These are phyloP conservation scores for Tipula unca DNA, from an alignment of 2,888 invertebrate species.

Conservation along the genomic window DNA sequence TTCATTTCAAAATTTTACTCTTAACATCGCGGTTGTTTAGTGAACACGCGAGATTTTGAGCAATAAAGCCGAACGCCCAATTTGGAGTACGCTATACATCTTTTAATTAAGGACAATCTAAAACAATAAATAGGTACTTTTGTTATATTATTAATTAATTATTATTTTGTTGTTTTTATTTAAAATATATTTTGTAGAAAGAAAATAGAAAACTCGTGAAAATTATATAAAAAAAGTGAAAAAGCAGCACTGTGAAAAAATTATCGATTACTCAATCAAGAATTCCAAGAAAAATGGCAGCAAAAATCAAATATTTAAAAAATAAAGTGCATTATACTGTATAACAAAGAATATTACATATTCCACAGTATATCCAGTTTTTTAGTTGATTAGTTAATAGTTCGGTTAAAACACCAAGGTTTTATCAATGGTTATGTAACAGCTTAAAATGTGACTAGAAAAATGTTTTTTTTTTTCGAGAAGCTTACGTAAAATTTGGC, in stretches of 20 bases:
- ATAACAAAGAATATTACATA: neutral
- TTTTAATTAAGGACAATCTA: neutral
- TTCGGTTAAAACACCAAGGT: neutral
- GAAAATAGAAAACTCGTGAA: neutral
- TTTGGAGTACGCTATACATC: conserved; percentile 21
- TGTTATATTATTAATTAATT: conserved; percentile 39
- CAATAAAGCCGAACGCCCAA: conserved; percentile 28
- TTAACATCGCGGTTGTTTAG: conserved; percentile 39
- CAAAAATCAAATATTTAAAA: neutral
- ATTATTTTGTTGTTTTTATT: conserved; percentile 40
- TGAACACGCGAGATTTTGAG: conserved; percentile 35
- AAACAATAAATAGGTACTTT: conserved; percentile 29
- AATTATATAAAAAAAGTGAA: neutral
- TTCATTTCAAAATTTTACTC: conserved; percentile 31
- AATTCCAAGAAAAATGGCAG: neutral
- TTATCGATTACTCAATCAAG: neutral
- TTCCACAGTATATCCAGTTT: neutral
- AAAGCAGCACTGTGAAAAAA: neutral
- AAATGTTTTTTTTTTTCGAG: neutral
- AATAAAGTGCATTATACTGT: neutral
- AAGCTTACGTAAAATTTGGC: neutral
- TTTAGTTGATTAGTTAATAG: neutral
- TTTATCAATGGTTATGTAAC: neutral
- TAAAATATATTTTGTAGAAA: conserved; percentile 25
- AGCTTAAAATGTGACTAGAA: neutral